Evolutionary conservation across 1,140 invertebrate genomes (phyloP), one percentile per base, ranked within the genome.

Genomic region (Drosophila arizonae): DNA sequence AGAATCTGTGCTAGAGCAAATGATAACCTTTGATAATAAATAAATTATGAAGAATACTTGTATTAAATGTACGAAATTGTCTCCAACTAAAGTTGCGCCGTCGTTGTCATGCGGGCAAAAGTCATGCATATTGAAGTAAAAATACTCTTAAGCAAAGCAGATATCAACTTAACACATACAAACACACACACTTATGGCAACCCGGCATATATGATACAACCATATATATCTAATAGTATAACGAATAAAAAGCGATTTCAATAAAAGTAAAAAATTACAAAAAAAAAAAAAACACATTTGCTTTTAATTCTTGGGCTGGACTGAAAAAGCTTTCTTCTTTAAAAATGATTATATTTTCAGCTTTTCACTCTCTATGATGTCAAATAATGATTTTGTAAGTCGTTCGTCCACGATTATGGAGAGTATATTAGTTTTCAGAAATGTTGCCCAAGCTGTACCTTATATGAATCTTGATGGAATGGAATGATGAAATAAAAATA

Each of bases 191-290:
- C 79, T 87, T 88, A 87, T 82, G 82, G 76, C 79, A 88, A 79
- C 62, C 84, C 79, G 84, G 82, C 82, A 87, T 82, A 81, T 79
- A 87, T 82, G 82, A 87, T 86, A 82, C 73, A 79, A 88, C 79
- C 81, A 86, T 78, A 86, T 86, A 85, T 85, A 88, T 76, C 79
- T 82, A 82, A 87, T 86, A 87, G 79, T 88, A 87, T 87, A 87
- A 87, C 84, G 69, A 87, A 86, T 88, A 87, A 86, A 81, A 87
- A 87, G 82, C 82, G 82, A 87, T 87, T 87, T 87, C 84, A 87
- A 87, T 87, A 87, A 87, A 87, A 87, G 11, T 39, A 71, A 70
- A 81, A 81, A 86, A 88, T 79, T 68, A 63, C 65, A 87, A 79
- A 81, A 77, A 56, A 61, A 74, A 36, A 39, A 3, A 57, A 9